Evolutionary conservation across 1,140 invertebrate species (phyloP), one percentile per base, ranked within the genome.

Genomic region (Calliphora vicina): DNA sequence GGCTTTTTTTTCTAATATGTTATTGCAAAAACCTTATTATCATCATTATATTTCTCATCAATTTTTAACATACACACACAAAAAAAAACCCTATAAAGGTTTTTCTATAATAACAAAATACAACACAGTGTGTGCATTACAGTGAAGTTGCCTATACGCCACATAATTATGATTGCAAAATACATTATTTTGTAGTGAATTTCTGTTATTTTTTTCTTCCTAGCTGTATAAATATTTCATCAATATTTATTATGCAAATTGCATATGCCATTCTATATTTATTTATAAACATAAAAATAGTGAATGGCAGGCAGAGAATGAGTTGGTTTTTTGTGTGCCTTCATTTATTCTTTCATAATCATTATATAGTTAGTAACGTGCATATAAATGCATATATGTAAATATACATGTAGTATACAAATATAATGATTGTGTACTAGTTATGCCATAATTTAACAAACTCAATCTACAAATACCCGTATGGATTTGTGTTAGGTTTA

Each of bases 181-280:
- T 35, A 35, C 35, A 35, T 35, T 35, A 35, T 35, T 35, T 35
- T 35, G 10, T 35, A 35, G 35, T 35, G n/a, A n/a, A n/a, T n/a
- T 35, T 35, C 10, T 29, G 13, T 73, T 27, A 35, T 35, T 35
- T 35, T 35, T 35, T 35, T 35, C 35, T n/a, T n/a, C n/a, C n/a
- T n/a, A n/a, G 10, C 35, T 12, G 27, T 29, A 78, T 78, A 78
- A 78, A 78, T 78, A 45, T 45, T 78, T 78, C 74, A 78, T 78
- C 74, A 78, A 78, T 78, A 78, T 78, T 78, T 78, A 78, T 78
- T 78, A 78, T 78, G 74, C 74, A 78, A 78, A 78, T 78, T 78
- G 74, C 74, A 78, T 78, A 78, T 78, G 45, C 74, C 43, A 78
- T 78, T 78, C 20, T 43, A 78, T 42, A 43, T 78, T 78, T 78